Evolutionary conservation across 2,797 vertebrate species (phyloP).

Genomic region (Cossypha dichroa): DNA sequence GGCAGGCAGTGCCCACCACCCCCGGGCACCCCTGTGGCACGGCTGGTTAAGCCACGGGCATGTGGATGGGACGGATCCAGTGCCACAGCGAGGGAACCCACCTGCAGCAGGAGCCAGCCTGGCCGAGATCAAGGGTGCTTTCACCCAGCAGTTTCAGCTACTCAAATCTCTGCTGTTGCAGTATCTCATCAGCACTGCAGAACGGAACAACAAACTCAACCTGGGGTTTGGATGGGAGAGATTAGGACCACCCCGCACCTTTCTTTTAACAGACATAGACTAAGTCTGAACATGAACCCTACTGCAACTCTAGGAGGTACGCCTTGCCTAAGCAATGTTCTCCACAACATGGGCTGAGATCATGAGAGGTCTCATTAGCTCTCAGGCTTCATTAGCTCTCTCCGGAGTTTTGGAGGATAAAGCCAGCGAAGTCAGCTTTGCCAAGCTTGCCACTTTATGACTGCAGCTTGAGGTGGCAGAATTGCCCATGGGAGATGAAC

Average conservation of each 20-base stretch:
- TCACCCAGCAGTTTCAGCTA: neutral
- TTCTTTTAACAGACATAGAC: neutral
- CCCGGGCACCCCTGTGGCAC: accelerated
- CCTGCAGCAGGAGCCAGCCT: neutral
- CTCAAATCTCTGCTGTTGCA: neutral
- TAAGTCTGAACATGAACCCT: constrained; percentile 2
- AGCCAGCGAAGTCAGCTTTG: constrained; percentile 19
- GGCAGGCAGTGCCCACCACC: neutral
- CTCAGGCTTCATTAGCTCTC: constrained; percentile 23
- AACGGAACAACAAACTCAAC: neutral
- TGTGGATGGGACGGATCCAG: accelerated
- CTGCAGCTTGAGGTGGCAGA: constrained; percentile 53
- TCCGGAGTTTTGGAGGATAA: neutral
- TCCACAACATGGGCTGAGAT: constrained; percentile 18
- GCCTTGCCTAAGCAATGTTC: constrained; percentile 2
- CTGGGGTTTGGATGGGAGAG: neutral
- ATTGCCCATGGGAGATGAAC: constrained; percentile 64
- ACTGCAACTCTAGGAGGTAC: constrained; percentile 49
- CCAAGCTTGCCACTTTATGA: constrained; percentile 50
- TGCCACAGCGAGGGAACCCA: neutral
- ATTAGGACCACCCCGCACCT: neutral
- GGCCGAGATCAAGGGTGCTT: neutral
- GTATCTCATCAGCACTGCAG: neutral
- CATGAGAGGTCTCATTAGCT: neutral
- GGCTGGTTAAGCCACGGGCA: accelerated